A percentile compares a stretch with the other conserved stretches of the same genome.
Evolutionary conservation across 2,113 vertebrate genomes (phyloP).

Genomic region (Toxostoma redivivum): DNA sequence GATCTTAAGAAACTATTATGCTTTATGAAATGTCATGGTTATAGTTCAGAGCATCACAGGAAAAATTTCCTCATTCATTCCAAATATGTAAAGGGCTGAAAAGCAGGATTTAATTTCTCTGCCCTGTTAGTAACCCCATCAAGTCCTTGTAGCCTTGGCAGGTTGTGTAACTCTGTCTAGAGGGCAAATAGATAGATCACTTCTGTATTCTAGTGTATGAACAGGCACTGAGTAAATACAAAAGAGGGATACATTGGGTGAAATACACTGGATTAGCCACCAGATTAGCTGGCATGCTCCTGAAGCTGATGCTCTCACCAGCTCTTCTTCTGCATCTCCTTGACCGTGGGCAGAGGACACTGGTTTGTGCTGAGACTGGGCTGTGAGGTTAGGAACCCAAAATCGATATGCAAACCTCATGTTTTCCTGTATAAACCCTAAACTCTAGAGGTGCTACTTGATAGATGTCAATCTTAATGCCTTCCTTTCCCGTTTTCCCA

Average conservation of each 20-base stretch:
- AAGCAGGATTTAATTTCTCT: neutral
- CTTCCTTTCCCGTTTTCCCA: neutral
- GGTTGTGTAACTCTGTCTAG: neutral
- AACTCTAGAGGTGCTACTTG: rapidly evolving
- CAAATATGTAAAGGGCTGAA: neutral
- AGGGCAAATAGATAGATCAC: neutral
- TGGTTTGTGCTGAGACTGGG: neutral
- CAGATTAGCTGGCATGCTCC: neutral
- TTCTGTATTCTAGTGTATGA: neutral
- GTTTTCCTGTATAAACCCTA: neutral
- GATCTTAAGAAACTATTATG: neutral
- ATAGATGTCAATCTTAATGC: neutral
- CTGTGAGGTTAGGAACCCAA: neutral
- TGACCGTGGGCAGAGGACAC: neutral
- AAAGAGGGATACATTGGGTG: neutral
- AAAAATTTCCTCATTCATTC: neutral
- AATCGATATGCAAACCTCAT: neutral
- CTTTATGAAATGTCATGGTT: neutral
- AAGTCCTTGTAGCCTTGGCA: neutral
- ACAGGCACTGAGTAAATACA: neutral
- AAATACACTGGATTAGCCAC: neutral
- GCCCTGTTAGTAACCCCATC: neutral
- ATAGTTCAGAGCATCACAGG: neutral
- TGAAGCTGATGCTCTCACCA: neutral
- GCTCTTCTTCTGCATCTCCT: neutral